Conservation (phyloP, 2,888 invertebrate species). For the Osmoderma eremita region DNA sequence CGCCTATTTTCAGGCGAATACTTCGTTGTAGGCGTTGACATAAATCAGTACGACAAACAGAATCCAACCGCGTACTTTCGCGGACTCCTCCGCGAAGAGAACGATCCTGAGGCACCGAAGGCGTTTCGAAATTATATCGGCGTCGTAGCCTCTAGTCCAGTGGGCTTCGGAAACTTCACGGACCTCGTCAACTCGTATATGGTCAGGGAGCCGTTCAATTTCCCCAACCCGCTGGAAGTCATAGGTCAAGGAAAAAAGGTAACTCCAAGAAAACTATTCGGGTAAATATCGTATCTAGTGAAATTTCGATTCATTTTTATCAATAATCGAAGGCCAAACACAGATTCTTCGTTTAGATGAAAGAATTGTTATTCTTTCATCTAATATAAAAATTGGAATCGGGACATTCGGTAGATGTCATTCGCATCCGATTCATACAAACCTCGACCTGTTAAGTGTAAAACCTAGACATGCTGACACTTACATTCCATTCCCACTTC, state of each 20-base stretch:
- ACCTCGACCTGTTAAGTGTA: not conserved
- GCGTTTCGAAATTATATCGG: conserved; percentile 87
- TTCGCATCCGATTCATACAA: not conserved
- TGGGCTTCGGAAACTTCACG: conserved; percentile 79
- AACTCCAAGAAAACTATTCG: not conserved
- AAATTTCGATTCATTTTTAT: too few species aligned
- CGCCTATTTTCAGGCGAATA: conserved; percentile 77
- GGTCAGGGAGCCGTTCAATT: conserved; percentile 87
- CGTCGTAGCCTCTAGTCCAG: conserved; percentile 80
- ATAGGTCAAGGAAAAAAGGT: conserved; percentile 78
- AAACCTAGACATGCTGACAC: too few species aligned
- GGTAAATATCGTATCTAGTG: not conserved
- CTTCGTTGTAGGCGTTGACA: conserved; percentile 91
- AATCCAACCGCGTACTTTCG: conserved; percentile 83
- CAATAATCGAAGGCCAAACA: too few species aligned
- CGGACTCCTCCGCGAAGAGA: conserved; percentile 75
- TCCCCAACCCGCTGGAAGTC: conserved; percentile 79
- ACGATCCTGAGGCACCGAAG: conserved; percentile 69
- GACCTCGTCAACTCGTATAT: conserved; percentile 83
- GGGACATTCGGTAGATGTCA: too few species aligned
- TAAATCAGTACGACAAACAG: conserved; percentile 84
- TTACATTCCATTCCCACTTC: too few species aligned
- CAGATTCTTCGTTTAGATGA: too few species aligned
- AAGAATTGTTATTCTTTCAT: too few species aligned
- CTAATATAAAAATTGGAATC: too few species aligned